Base-by-base conservation (phyloP, 2,113 vertebrate genomes). In the Lonchura striata region DNA sequence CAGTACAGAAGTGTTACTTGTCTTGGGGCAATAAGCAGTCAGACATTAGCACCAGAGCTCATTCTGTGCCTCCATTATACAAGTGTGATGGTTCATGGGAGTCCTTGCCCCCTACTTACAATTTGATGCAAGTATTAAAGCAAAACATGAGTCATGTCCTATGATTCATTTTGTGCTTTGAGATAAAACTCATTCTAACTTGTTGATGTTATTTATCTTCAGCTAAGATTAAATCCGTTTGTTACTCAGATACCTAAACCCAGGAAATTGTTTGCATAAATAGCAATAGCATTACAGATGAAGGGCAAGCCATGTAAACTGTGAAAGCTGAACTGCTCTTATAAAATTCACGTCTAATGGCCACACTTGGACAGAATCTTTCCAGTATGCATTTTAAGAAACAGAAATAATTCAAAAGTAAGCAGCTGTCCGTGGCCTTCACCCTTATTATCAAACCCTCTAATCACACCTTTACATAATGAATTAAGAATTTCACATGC, bases 401-500 rank as follows among this genome's bases (percentile, higher is more conserved):
- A 66, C 17, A 60, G 3, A 47, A 68, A 47, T 11, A 79, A 63
- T 47, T 86, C 24, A 42, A 52, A 72, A 35, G 8, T 68, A 41
- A 18, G 56, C 0, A 1, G 4, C 3, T 1, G 1, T 18, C 68
- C 41, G 8, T 2, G 0, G 42, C 53, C 33, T 68, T 54, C 4
- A 69, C n/a, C 59, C n/a, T 53, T 65, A 66, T 9, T 11, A 16
- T 7, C 16, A 16, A 1, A 63, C 15, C 8, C 25, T 56, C 15
- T 15, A 87, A 68, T 69, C 15, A 42, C 10, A 71, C 22, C 18
- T 83, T 86, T 49, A 79, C 10, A 13, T 50, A 75, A 59, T 14
- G 7, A 70, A 71, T 74, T 50, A 77, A 63, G 13, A 70, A 68
- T 57, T 86, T 50, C 13, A 65, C 44, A 35, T 11, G 23, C 54